phyloP scores from a whole-genome alignment of 1,140 invertebrate species.

The Sitobion miscanthi region DNA sequence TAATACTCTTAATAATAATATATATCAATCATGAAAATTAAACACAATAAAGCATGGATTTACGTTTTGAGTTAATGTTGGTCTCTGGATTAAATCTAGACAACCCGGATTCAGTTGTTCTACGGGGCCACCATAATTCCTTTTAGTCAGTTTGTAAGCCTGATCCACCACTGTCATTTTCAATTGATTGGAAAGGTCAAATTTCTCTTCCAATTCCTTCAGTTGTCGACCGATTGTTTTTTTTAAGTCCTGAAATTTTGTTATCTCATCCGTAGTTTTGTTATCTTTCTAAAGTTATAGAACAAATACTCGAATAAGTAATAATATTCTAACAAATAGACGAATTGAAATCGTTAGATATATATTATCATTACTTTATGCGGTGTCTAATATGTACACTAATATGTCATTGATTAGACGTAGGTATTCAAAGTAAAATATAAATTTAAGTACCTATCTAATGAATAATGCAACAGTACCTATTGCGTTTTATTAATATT shows the following conservation, averaged over 20 bases:
- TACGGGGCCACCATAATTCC: background rate
- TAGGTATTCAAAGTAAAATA: no score
- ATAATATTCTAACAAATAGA: no score
- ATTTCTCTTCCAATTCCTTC: background rate
- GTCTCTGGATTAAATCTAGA: background rate
- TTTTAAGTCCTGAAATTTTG: background rate
- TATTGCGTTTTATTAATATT: no score
- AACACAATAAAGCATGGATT: background rate
- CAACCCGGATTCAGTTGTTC: background rate
- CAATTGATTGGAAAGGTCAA: background rate
- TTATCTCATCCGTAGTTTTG: background rate
- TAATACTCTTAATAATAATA: background rate
- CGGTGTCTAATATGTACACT: no score
- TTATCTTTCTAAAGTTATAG: background rate
- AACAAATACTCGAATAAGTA: background rate
- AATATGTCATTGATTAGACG: no score
- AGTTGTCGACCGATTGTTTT: background rate
- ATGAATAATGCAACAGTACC: no score
- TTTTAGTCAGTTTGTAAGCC: background rate
- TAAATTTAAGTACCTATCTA: no score
- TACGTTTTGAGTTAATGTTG: background rate
- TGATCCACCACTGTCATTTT: background rate
- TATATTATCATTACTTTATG: no score
- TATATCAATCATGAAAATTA: background rate
- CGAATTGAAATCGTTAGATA: no score